Evolutionary conservation across 2,113 vertebrate genomes (phyloP).

Genomic region (Ophiodon elongatus): DNA sequence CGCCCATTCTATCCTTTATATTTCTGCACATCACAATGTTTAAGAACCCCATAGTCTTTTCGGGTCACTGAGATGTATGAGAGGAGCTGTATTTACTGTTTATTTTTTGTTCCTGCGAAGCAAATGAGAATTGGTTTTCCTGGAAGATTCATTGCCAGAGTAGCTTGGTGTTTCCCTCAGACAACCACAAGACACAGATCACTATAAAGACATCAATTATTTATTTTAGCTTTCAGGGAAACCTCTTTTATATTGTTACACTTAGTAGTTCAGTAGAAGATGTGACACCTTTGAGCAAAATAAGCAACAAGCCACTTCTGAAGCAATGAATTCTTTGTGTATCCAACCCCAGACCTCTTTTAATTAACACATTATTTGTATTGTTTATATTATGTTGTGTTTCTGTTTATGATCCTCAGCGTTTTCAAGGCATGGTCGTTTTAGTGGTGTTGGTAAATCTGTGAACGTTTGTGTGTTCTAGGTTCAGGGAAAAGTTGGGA

Average conservation of each 20-base stretch:
- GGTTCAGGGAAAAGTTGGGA: constrained; percentile 96
- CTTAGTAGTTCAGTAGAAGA: constrained; percentile 10
- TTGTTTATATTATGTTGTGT: constrained; percentile 1
- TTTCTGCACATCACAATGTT: constrained; percentile 15
- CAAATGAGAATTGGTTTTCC: constrained; percentile 57
- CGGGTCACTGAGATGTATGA: constrained; percentile 82
- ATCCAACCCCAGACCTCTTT: constrained; percentile 67
- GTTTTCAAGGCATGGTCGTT: background rate
- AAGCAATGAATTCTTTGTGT: constrained; percentile 72
- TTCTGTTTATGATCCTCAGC: background rate
- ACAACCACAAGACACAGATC: background rate
- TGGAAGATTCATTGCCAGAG: constrained; percentile 68
- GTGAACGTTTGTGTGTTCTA: constrained; percentile 67
- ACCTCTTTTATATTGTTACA: constrained; percentile 16
- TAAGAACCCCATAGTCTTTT: constrained; percentile 34
- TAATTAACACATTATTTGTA: constrained; percentile 25
- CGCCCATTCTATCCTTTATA: constrained; percentile 23
- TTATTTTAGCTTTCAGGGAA: constrained; percentile 12
- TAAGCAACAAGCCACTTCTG: constrained; percentile 52
- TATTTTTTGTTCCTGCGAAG: constrained; percentile 59
- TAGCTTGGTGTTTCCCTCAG: constrained; percentile 61
- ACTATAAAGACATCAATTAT: constrained; percentile 9
- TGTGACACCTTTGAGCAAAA: background rate
- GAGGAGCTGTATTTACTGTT: constrained; percentile 70
- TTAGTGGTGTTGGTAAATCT: constrained; percentile 6